Conservation (phyloP, 2,113 vertebrate genomes). For the Hepsetus odoe region DNA sequence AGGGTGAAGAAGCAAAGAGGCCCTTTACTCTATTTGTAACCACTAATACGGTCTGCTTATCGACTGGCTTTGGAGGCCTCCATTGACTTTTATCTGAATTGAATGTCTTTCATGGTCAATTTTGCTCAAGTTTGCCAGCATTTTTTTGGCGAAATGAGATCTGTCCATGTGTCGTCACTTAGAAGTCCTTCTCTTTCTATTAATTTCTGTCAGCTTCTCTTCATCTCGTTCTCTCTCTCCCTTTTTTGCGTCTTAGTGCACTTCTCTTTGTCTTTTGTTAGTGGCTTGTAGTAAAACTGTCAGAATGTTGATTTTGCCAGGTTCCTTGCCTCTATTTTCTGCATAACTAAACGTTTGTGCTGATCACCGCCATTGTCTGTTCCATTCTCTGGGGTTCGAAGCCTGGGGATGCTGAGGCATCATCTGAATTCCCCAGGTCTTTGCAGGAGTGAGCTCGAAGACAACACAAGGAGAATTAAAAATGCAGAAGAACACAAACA, state of each 20-base stretch:
- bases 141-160: constrained; percentile 63
- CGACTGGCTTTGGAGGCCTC: constrained; percentile 57
- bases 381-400: not conserved
- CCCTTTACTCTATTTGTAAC: constrained; percentile 41
- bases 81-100: constrained; percentile 74
- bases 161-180: constrained; percentile 44
- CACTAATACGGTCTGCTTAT: constrained; percentile 63
- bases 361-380: constrained; percentile 2
- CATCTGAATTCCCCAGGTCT: not conserved
- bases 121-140: constrained; percentile 60
- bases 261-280: not conserved
- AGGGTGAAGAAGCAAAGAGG: not conserved
- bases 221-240: constrained; percentile 31
- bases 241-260: not conserved
- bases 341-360: constrained; percentile 8
- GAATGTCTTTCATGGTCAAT: constrained; percentile 73
- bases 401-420: constrained; percentile 8
- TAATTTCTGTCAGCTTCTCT: constrained; percentile 23
- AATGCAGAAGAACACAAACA: constrained; percentile 66
- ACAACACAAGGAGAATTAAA: constrained; percentile 59
- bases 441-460: not conserved
- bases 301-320: not conserved
- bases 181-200: constrained; percentile 26
- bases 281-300: constrained; percentile 13
- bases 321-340: not conserved